Evolutionary conservation across 1,140 invertebrate genomes (phyloP).

Genomic region (Proales similis): DNA sequence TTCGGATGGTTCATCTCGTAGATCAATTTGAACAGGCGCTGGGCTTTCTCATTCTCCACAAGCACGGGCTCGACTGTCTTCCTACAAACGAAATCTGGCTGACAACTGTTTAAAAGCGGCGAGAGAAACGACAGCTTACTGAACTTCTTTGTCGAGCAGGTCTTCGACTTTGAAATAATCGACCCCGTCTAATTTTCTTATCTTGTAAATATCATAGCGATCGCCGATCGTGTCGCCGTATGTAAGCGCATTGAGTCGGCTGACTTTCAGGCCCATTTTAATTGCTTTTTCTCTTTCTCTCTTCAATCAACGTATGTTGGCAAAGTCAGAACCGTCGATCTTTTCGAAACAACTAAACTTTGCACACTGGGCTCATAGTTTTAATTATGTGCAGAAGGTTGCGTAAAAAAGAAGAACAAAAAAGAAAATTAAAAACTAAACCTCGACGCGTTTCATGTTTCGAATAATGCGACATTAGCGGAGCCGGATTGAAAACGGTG

Average conservation of each 20-base stretch:
- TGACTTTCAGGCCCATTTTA: conserved; percentile 30
- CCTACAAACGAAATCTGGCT: not conserved
- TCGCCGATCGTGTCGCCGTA: conserved; percentile 11
- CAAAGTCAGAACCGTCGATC: too few species aligned
- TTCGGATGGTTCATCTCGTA: conserved; percentile 23
- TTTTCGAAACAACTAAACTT: too few species aligned
- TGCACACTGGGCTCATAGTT: too few species aligned
- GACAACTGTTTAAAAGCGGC: not conserved
- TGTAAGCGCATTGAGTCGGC: conserved; percentile 8
- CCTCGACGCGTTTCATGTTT: too few species aligned
- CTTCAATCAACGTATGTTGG: too few species aligned
- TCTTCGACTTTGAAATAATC: conserved; percentile 36
- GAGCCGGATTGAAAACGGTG: too few species aligned
- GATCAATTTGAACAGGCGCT: conserved; percentile 21
- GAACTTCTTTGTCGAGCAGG: conserved; percentile 10
- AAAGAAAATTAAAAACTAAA: too few species aligned
- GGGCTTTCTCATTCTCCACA: conserved; percentile 15
- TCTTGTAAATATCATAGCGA: conserved; percentile 36
- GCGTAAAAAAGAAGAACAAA: too few species aligned
- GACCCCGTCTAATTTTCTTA: not conserved
- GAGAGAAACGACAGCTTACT: conserved; percentile 7
- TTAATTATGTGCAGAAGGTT: too few species aligned
- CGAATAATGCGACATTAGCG: too few species aligned
- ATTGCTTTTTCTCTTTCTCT: not conserved
- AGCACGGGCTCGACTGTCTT: conserved; percentile 29